phyloP scores from a whole-genome alignment of 2,888 invertebrate genomes.

The Myopa testacea region DNA sequence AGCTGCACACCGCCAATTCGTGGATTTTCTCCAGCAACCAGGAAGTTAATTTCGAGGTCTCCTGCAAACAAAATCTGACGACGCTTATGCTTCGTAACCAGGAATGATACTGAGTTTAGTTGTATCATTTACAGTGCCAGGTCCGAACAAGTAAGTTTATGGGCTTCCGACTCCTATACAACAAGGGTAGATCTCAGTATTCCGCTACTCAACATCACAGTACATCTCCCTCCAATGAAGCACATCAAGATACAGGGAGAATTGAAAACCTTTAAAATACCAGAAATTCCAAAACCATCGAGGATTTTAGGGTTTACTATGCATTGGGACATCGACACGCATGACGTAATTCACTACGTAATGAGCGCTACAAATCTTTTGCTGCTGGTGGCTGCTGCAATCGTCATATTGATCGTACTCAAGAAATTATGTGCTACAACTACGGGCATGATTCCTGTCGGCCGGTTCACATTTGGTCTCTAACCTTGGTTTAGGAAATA shows the following conservation, averaged over 20 bases:
- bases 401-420: neutral
- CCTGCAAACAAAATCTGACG: neutral
- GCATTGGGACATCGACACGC: neutral
- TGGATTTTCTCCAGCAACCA: neutral
- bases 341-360: neutral
- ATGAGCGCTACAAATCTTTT: constrained; percentile 6
- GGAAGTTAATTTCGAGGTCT: neutral
- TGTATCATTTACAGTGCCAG: constrained; percentile 3
- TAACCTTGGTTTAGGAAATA: constrained; percentile 1
- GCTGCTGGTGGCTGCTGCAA: neutral
- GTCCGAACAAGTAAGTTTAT: neutral
- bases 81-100: neutral
- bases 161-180: neutral
- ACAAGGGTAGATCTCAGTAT: neutral
- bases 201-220: neutral
- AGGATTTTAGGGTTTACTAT: neutral
- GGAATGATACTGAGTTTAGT: constrained; percentile 9
- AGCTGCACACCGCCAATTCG: neutral
- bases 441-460: neutral
- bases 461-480: neutral
- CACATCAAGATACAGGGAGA: constrained; percentile 2
- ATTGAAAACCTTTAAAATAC: neutral
- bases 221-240: neutral
- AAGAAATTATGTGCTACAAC: neutral
- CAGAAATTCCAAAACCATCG: neutral